Evolutionary conservation across 2,888 invertebrate species (phyloP).

Genomic region (Drosophila testacea): DNA sequence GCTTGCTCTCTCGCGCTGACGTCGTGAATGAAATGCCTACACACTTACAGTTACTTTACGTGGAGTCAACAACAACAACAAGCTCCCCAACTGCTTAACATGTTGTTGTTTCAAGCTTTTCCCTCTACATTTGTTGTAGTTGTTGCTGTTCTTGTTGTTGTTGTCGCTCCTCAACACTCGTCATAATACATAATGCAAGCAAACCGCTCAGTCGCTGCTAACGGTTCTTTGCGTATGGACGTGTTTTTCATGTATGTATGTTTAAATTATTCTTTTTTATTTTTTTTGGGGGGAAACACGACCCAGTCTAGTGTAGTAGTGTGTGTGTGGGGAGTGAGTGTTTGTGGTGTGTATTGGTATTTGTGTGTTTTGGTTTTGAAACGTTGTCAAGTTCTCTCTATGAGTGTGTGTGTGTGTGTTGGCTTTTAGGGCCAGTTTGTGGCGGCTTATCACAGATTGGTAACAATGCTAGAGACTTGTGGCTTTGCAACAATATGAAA

Average conservation of each 20-base stretch:
- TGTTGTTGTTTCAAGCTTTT: conserved; percentile 52
- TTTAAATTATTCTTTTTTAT: conserved; percentile 24
- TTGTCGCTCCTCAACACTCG: conserved; percentile 34
- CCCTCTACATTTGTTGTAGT: conserved; percentile 31
- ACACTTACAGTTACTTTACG: conserved; percentile 77
- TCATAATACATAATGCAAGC: conserved; percentile 56
- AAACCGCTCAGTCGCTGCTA: conserved; percentile 81
- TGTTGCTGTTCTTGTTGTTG: conserved; percentile 34
- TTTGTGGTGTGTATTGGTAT: conserved; percentile 57
- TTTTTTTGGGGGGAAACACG: conserved; percentile 16
- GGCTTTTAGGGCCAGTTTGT: conserved; percentile 64
- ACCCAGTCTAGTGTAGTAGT: conserved; percentile 25
- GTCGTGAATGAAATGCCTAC: conserved; percentile 79
- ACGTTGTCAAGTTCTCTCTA: conserved; percentile 55
- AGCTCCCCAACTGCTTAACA: conserved; percentile 61
- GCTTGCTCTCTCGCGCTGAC: conserved; percentile 29
- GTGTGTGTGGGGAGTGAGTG: conserved; percentile 26
- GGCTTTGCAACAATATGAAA: conserved; percentile 40
- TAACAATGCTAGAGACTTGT: conserved; percentile 57
- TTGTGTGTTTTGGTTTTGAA: conserved; percentile 63
- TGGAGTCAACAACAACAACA: conserved; percentile 37
- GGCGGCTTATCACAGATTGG: conserved; percentile 72
- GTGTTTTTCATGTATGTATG: conserved; percentile 62
- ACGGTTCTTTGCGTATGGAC: conserved; percentile 85
- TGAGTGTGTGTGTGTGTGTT: conserved; percentile 25